phyloP scores from a whole-genome alignment of 2,113 vertebrate species.

The Chionomys nivalis region DNA sequence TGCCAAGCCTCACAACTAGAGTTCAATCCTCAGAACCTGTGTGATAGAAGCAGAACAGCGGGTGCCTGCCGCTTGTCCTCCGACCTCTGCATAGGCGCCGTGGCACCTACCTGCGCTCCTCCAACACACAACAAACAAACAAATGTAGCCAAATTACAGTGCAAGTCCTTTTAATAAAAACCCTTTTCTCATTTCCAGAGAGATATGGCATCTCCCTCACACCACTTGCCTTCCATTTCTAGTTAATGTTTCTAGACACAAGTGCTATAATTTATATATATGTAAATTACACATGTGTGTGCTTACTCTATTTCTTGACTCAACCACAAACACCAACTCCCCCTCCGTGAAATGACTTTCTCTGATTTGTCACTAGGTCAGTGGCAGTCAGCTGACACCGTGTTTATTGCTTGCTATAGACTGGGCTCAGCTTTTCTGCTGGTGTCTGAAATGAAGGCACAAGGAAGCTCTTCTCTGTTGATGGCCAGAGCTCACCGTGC shows the following conservation, averaged over 20 bases:
- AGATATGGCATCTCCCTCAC: neutral
- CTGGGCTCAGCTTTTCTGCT: neutral
- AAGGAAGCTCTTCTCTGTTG: neutral
- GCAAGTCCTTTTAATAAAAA: neutral
- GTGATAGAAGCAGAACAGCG: too few species aligned
- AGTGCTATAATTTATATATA: neutral
- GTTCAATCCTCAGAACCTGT: too few species aligned
- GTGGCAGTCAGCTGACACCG: neutral
- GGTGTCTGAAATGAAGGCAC: neutral
- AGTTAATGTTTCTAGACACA: neutral
- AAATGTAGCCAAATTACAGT: neutral
- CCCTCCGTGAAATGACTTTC: neutral
- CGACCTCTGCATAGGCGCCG: too few species aligned
- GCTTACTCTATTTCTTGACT: constrained; percentile 1
- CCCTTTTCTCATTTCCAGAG: neutral
- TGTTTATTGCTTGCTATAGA: neutral
- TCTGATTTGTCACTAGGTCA: neutral
- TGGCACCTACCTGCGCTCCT: neutral
- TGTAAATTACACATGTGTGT: neutral
- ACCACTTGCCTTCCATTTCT: neutral
- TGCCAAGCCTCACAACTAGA: too few species aligned
- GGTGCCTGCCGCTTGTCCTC: too few species aligned
- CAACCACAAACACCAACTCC: neutral
- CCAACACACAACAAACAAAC: neutral
- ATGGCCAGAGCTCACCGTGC: neutral